Evolutionary conservation across 2,113 vertebrate species (phyloP), one percentile per base, ranked within the genome.

Genomic region (Dicerorhinus sumatrensis): DNA sequence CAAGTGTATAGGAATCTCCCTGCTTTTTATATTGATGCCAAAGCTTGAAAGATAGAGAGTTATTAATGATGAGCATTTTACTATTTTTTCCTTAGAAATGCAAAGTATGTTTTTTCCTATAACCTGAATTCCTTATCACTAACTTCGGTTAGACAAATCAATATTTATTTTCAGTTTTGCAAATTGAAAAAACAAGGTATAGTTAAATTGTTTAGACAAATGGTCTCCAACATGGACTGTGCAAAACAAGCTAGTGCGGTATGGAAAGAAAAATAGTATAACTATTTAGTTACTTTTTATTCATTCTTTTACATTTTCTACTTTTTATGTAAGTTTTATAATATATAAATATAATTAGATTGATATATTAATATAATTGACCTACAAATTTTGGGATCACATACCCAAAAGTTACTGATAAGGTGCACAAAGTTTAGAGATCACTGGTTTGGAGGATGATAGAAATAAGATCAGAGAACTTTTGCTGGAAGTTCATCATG

Each of bases 11-110:
- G 46, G 18, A 62, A 42, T 80, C 58, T 91, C 31, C 8, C 31
- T 63, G 16, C 10, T 21, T 69, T 96, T 70, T 95, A 51, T 69
- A 79, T 18, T 63, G 18, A 84, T 76, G 33, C 2, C 6, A 89
- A 83, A 69, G 5, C 33, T 84, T 89, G 39, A 89, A 84, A 84
- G 60, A 60, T 79, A 87, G 39, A 81, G 14, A 36, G 5, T 84
- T 91, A 84, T 91, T 92, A 83, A 89, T 75, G 8, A 51, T 79
- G 17, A 36, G 4, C 9, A 93, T 90, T 91, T 94, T 91, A 76
- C 12, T 89, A 60, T 17, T 36, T 56, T 83, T 65, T 17, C 9
- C 27, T 91, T 89, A 83, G 21, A 94, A 95, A 81, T 54, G 31
- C 39, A 62, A 88, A 67, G 14, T 36, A 89, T 80, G 18, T 12